Evolutionary conservation across 2,113 vertebrate genomes (phyloP).

Genomic region (Zosterops lateralis): DNA sequence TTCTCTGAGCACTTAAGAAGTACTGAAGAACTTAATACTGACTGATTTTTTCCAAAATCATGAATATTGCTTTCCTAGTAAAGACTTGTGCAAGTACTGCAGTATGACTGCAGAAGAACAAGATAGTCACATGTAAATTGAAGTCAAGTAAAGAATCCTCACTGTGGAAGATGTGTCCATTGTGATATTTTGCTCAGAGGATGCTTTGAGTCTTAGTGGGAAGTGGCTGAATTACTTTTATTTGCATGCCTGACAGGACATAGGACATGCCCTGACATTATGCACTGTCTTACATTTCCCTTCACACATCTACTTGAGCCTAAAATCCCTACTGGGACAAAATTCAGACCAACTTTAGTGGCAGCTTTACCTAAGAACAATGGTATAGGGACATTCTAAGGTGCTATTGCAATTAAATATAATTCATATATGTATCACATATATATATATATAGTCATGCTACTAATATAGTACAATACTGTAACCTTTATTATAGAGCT

Average conservation of each 20-base stretch:
- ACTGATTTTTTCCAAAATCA: background rate
- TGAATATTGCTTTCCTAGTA: background rate
- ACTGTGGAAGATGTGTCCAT: background rate
- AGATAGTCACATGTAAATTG: background rate
- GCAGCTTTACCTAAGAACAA: background rate
- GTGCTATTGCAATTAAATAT: background rate
- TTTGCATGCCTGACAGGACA: background rate
- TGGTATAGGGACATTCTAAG: background rate
- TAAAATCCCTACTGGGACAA: background rate
- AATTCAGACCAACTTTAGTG: background rate
- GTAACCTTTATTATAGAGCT: background rate
- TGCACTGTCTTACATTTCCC: accelerated
- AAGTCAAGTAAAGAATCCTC: background rate
- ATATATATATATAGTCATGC: background rate
- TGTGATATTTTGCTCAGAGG: background rate
- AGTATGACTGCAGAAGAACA: background rate
- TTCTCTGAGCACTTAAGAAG: background rate
- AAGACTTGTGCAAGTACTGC: background rate
- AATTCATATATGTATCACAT: background rate
- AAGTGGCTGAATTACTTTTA: background rate
- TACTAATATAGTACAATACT: background rate
- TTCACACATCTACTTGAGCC: background rate
- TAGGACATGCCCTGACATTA: background rate
- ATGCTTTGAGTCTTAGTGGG: background rate
- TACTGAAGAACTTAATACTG: background rate